phyloP scores from a whole-genome alignment of 2,888 invertebrate species.

The Bedellia somnulentella region DNA sequence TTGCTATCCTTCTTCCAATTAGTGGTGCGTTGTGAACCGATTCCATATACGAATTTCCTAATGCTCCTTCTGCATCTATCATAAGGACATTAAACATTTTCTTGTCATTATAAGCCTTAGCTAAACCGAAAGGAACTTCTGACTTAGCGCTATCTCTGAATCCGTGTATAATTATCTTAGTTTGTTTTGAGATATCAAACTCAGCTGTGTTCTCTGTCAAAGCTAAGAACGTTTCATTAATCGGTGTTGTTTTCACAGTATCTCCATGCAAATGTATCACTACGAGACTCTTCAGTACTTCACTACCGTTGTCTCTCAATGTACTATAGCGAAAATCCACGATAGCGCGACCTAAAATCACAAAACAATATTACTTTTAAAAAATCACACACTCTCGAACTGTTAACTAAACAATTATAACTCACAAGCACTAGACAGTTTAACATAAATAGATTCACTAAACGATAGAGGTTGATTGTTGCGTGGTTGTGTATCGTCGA shows the following conservation, averaged over 20 bases:
- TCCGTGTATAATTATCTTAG: conserved; percentile 50
- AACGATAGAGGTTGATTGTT: conserved; percentile 23
- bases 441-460: conserved; percentile 40
- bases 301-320: conserved; percentile 20
- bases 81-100: conserved; percentile 47
- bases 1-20: conserved; percentile 54
- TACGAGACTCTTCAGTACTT: conserved; percentile 38
- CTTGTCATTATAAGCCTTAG: conserved; percentile 41
- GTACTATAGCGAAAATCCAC: conserved; percentile 37
- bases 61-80: conserved; percentile 45
- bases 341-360: conserved; percentile 41
- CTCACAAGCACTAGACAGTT: conserved; percentile 49
- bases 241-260: conserved; percentile 25
- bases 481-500: background rate
- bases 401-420: no score
- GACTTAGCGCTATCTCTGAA: conserved; percentile 47
- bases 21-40: conserved; percentile 45
- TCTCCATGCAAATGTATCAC: conserved; percentile 29
- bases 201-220: conserved; percentile 25
- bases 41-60: conserved; percentile 34
- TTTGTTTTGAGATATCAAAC: conserved; percentile 46
- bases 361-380: no score
- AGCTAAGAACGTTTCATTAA: conserved; percentile 32
- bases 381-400: no score
- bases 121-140: conserved; percentile 35